These are phyloP conservation scores for Rhinatrema bivittatum DNA, from an alignment of 2,797 vertebrate genomes.

Conservation along the genomic window DNA sequence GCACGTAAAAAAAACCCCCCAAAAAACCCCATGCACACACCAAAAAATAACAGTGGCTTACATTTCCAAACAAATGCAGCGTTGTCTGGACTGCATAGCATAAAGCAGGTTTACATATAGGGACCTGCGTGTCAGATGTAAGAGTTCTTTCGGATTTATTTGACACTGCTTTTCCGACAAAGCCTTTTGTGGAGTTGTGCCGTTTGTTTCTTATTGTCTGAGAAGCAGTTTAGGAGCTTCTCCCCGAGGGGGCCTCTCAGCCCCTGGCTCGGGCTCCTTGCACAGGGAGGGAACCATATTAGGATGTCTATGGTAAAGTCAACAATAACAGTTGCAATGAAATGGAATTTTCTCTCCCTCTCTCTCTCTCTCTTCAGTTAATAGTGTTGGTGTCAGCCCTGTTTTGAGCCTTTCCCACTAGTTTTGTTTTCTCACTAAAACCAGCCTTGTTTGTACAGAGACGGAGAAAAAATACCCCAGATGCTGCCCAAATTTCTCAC, in stretches of 20 bases:
- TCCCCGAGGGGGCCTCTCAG: slow-evolving; percentile 73
- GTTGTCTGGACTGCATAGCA: slow-evolving; percentile 22
- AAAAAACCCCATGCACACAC: too few species aligned
- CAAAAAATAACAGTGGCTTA: slow-evolving; percentile 21
- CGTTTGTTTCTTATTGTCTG: slow-evolving; percentile 91
- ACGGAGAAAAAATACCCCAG: slow-evolving; percentile 53
- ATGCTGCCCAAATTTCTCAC: slow-evolving; percentile 56
- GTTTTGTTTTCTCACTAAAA: slow-evolving; percentile 55
- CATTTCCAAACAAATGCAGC: slow-evolving; percentile 33
- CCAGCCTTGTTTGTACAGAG: slow-evolving; percentile 61
- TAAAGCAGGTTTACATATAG: slow-evolving; percentile 43
- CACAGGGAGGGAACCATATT: slow-evolving; percentile 92
- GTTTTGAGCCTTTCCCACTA: slow-evolving; percentile 62
- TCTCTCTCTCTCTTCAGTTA: slow-evolving; percentile 46
- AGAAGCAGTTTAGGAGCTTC: slow-evolving; percentile 72
- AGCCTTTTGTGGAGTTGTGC: slow-evolving; percentile 73
- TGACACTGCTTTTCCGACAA: slow-evolving; percentile 65
- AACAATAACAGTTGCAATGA: slow-evolving; percentile 96
- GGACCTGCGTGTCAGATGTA: slow-evolving; percentile 35
- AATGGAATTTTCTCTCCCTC: slow-evolving; percentile 78
- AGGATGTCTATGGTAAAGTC: slow-evolving; percentile 91
- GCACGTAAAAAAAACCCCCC: background rate
- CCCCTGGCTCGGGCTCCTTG: slow-evolving; percentile 56
- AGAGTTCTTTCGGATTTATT: slow-evolving; percentile 57
- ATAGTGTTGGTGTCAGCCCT: slow-evolving; percentile 81